Conservation (phyloP, 1,140 invertebrate genomes). For the Drosophila rhopaloa region DNA sequence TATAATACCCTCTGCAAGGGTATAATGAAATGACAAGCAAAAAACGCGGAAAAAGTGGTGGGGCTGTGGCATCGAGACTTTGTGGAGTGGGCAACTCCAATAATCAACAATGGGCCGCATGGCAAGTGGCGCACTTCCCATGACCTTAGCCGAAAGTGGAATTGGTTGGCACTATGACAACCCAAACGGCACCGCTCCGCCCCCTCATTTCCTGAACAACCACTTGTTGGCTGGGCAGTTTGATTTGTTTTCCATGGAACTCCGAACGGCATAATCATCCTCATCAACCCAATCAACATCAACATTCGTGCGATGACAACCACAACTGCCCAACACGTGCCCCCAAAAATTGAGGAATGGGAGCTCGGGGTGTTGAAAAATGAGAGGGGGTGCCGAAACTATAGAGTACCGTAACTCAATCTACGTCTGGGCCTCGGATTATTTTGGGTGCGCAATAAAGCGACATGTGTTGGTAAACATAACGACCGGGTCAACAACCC, state of each 20-base stretch:
- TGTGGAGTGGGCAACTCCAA: constrained; percentile 39
- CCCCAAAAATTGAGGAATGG: neutral
- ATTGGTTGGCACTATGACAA: constrained; percentile 62
- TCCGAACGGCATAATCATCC: constrained; percentile 60
- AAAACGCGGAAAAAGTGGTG: constrained; percentile 32
- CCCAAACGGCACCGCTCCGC: constrained; percentile 19
- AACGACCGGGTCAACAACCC: constrained; percentile 62
- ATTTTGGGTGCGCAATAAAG: constrained; percentile 65
- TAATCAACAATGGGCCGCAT: constrained; percentile 24
- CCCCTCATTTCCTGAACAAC: constrained; percentile 29
- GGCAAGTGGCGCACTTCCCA: constrained; percentile 61
- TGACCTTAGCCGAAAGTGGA: constrained; percentile 74
- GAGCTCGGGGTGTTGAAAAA: neutral
- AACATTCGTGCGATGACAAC: constrained; percentile 31
- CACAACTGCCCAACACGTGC: constrained; percentile 48
- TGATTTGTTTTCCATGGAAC: constrained; percentile 78
- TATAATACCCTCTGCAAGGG: too few relatives aligned
- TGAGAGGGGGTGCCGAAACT: constrained; percentile 6
- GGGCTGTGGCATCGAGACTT: constrained; percentile 1
- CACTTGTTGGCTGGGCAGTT: constrained; percentile 61
- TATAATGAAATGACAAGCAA: constrained; percentile 46
- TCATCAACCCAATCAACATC: constrained; percentile 29
- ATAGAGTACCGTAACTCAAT: constrained; percentile 55
- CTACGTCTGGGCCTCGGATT: constrained; percentile 26
- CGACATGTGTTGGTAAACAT: constrained; percentile 53